These are phyloP conservation scores for Anoplopoma fimbria DNA, from an alignment of 2,113 vertebrate genomes.

Conservation along the genomic window DNA sequence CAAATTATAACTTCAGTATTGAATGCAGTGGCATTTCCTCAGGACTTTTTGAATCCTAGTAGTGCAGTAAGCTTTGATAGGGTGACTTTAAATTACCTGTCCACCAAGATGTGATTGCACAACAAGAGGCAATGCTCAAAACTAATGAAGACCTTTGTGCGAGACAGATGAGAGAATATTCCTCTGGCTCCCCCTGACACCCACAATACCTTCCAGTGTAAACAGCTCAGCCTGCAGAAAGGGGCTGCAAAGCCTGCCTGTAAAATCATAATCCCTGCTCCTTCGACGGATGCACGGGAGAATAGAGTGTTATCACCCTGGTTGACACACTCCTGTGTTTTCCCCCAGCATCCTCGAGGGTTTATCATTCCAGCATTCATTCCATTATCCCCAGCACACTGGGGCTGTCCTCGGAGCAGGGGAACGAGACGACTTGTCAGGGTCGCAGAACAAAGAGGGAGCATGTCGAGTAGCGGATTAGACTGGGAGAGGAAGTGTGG, in stretches of 20 bases:
- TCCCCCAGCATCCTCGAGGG: conserved; percentile 72
- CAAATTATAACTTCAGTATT: conserved; percentile 14
- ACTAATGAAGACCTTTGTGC: conserved; percentile 69
- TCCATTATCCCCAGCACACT: conserved; percentile 76
- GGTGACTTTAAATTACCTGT: conserved; percentile 63
- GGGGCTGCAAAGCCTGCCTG: conserved; percentile 63
- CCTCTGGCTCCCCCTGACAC: conserved; percentile 49
- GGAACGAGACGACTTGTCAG: conserved; percentile 77
- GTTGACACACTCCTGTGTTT: conserved; percentile 79
- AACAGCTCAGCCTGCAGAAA: conserved; percentile 60
- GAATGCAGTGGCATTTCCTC: conserved; percentile 6
- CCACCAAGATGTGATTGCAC: conserved; percentile 39
- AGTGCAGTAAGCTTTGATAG: conserved; percentile 30
- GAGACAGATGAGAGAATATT: conserved; percentile 65
- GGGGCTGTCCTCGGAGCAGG: conserved; percentile 68
- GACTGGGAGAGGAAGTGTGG: conserved; percentile 50
- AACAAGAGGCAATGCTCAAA: conserved; percentile 39
- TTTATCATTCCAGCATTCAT: conserved; percentile 76
- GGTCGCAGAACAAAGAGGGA: conserved; percentile 78
- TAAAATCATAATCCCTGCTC: conserved; percentile 74
- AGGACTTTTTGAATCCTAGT: conserved; percentile 10
- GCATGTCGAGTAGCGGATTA: conserved; percentile 78
- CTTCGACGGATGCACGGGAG: conserved; percentile 60
- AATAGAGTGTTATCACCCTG: conserved; percentile 76
- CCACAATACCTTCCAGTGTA: conserved; percentile 57